phyloP scores from a whole-genome alignment of 2,113 vertebrate genomes.

The Chaetura pelagica region DNA sequence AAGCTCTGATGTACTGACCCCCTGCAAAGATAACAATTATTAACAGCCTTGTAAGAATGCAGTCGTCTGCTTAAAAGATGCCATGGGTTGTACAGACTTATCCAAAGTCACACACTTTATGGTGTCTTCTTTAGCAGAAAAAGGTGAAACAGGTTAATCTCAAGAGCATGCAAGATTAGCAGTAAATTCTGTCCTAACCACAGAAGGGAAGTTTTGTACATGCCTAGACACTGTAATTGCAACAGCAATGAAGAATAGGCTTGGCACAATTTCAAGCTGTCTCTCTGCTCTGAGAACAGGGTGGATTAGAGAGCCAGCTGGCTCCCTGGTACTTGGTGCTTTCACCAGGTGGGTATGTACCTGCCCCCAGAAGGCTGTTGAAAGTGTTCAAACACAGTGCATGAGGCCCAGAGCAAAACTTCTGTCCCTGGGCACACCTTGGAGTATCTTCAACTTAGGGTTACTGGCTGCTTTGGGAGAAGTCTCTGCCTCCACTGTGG shows the following conservation, averaged over 20 bases:
- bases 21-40: conserved; percentile 70
- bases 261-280: neutral
- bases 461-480: neutral
- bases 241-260: neutral
- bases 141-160: neutral
- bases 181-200: neutral
- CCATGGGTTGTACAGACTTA: neutral
- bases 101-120: neutral
- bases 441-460: neutral
- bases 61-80: neutral
- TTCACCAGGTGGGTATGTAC: neutral
- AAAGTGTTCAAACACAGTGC: neutral
- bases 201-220: neutral
- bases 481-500: neutral
- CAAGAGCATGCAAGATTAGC: neutral
- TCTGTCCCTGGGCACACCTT: neutral
- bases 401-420: neutral
- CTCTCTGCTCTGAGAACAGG: neutral
- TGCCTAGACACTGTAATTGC: neutral
- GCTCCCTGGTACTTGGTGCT: neutral
- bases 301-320: neutral
- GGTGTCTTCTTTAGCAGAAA: neutral
- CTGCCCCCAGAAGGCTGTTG: neutral
- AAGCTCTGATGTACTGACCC: conserved; percentile 96
- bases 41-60: neutral